These are phyloP conservation scores for Achroia grisella DNA, from an alignment of 1,140 invertebrate species.

Conservation along the genomic window DNA sequence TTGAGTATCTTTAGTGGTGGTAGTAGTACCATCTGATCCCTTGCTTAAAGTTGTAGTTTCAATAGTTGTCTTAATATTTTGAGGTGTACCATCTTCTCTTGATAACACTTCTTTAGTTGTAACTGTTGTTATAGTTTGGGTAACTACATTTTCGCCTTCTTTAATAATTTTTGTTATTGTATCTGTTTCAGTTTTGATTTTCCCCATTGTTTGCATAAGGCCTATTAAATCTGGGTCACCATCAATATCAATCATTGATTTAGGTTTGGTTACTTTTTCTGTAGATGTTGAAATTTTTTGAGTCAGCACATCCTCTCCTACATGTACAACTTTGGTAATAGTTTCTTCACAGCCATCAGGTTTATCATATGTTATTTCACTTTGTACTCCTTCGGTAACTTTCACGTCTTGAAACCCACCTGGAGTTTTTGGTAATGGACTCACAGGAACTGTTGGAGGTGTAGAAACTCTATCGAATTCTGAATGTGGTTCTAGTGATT, in stretches of 20 bases:
- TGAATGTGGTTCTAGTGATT: slow-evolving; percentile 25
- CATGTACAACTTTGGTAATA: slow-evolving; percentile 66
- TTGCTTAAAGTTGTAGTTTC: slow-evolving; percentile 71
- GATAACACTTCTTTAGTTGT: slow-evolving; percentile 72
- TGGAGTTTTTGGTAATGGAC: slow-evolving; percentile 66
- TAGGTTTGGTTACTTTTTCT: slow-evolving; percentile 60
- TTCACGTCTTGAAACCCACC: slow-evolving; percentile 55
- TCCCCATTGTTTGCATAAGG: slow-evolving; percentile 66
- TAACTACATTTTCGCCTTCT: slow-evolving; percentile 71
- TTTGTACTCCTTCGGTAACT: slow-evolving; percentile 57
- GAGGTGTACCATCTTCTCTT: slow-evolving; percentile 69
- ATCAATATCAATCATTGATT: slow-evolving; percentile 27
- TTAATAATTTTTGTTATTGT: slow-evolving; percentile 71
- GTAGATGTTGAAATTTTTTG: slow-evolving; percentile 72
- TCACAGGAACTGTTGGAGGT: slow-evolving; percentile 74
- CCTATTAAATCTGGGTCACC: slow-evolving; percentile 40
- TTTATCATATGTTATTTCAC: slow-evolving; percentile 59
- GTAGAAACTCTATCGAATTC: slow-evolving; percentile 63
- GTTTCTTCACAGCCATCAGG: slow-evolving; percentile 59
- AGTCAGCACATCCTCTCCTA: slow-evolving; percentile 67
- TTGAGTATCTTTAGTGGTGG: slow-evolving; percentile 66
- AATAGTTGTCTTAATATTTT: slow-evolving; percentile 73
- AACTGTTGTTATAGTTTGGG: slow-evolving; percentile 70
- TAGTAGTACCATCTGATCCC: slow-evolving; percentile 65
- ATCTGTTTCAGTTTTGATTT: slow-evolving; percentile 72